Evolutionary conservation across 2,797 vertebrate genomes (phyloP).

Genomic region (Huso huso): DNA sequence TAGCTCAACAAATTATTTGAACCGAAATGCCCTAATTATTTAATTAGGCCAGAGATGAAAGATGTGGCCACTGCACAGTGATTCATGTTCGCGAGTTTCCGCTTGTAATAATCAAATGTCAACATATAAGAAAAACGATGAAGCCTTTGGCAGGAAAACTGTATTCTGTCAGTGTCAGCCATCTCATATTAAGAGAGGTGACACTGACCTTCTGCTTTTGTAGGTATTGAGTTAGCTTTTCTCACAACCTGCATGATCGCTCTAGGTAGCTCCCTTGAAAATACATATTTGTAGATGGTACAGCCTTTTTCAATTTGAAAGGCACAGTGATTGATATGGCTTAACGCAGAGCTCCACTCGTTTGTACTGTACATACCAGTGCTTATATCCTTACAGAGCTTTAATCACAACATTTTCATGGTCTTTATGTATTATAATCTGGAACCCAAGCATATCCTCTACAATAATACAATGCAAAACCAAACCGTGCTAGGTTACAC

Average conservation of each 20-base stretch:
- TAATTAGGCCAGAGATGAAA: slow-evolving; percentile 50
- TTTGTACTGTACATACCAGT: no score
- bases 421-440: no score
- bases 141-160: slow-evolving; percentile 51
- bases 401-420: no score
- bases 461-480: no score
- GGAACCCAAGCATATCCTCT: no score
- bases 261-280: no score
- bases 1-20: slow-evolving; percentile 37
- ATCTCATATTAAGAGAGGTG: slow-evolving; percentile 43
- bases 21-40: slow-evolving; percentile 58
- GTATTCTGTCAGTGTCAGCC: slow-evolving; percentile 60
- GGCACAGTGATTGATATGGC: no score
- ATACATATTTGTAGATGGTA: no score
- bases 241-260: neutral
- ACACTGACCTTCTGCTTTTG: slow-evolving; percentile 35
- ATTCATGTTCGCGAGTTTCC: slow-evolving; percentile 54
- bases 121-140: slow-evolving; percentile 42
- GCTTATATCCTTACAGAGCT: no score
- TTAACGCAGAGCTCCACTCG: no score
- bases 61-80: slow-evolving; percentile 48
- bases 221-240: slow-evolving; percentile 23
- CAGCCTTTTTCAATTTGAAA: no score
- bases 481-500: no score
- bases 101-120: slow-evolving; percentile 39